These are phyloP conservation scores for Passer montanus DNA, from an alignment of 2,113 vertebrate species.

Conservation along the genomic window DNA sequence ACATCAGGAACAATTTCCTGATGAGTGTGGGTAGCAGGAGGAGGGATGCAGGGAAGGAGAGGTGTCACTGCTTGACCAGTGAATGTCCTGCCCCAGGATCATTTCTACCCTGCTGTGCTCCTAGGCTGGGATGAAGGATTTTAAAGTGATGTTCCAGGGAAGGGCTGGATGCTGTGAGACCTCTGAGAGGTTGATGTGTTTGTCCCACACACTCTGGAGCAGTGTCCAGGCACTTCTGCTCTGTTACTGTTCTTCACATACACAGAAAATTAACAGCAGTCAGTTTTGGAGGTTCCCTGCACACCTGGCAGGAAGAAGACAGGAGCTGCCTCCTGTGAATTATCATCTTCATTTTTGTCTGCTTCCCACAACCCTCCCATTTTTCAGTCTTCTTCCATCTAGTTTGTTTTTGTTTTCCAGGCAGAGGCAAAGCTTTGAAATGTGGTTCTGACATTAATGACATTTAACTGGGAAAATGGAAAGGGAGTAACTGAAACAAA, in stretches of 20 bases:
- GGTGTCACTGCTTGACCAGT: not conserved
- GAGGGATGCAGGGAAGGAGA: not conserved
- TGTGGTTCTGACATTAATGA: not conserved
- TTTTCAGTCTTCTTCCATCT: not conserved
- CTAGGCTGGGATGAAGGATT: not conserved
- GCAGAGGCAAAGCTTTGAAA: not conserved
- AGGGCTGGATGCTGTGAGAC: not conserved
- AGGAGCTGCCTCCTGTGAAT: not conserved
- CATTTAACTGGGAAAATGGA: not conserved
- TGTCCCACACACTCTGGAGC: not conserved
- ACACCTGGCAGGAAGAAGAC: not conserved
- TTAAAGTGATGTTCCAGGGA: not conserved
- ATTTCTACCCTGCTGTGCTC: not conserved
- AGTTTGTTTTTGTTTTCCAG: not conserved
- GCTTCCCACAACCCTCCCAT: not conserved
- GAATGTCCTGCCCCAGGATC: not conserved
- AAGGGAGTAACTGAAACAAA: not conserved
- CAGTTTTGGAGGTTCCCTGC: not conserved
- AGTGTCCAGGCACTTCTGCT: not conserved
- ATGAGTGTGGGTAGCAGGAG: accelerated
- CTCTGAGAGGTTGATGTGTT: not conserved
- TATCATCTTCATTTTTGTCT: not conserved
- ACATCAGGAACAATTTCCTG: not conserved
- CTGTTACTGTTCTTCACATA: not conserved
- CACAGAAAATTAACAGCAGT: not conserved